Evolutionary conservation across 2,113 vertebrate genomes (phyloP).

Genomic region (Rhabdomys dilectus): DNA sequence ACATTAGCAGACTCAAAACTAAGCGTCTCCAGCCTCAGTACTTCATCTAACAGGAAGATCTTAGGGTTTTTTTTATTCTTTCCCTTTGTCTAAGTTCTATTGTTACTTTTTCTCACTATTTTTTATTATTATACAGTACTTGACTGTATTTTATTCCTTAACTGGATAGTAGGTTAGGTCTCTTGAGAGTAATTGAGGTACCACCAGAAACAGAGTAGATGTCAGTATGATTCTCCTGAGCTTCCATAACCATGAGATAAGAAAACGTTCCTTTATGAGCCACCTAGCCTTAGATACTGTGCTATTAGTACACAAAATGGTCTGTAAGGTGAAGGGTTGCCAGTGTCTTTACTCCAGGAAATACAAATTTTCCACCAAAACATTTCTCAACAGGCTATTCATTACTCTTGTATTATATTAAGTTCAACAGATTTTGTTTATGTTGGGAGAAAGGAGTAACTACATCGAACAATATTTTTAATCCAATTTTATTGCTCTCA

Average conservation of each 20-base stretch:
- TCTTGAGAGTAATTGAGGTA: background rate
- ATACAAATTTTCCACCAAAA: constrained; percentile 28
- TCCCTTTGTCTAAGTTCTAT: background rate
- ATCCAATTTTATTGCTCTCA: constrained; percentile 7
- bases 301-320: background rate
- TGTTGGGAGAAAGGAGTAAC: background rate
- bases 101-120: background rate
- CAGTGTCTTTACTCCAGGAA: background rate
- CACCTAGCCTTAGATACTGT: background rate
- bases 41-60: background rate
- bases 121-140: background rate
- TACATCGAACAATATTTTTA: background rate
- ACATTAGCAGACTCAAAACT: background rate
- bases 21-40: background rate
- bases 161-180: background rate
- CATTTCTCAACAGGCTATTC: background rate
- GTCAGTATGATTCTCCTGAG: background rate
- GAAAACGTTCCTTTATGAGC: background rate
- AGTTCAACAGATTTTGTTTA: constrained; percentile 35
- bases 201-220: background rate
- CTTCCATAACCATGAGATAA: background rate
- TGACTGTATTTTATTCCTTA: background rate
- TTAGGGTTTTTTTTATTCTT: background rate
- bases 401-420: background rate
- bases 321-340: background rate